Conservation (phyloP, 2,797 vertebrate genomes). For the Orestias chungarensis region DNA sequence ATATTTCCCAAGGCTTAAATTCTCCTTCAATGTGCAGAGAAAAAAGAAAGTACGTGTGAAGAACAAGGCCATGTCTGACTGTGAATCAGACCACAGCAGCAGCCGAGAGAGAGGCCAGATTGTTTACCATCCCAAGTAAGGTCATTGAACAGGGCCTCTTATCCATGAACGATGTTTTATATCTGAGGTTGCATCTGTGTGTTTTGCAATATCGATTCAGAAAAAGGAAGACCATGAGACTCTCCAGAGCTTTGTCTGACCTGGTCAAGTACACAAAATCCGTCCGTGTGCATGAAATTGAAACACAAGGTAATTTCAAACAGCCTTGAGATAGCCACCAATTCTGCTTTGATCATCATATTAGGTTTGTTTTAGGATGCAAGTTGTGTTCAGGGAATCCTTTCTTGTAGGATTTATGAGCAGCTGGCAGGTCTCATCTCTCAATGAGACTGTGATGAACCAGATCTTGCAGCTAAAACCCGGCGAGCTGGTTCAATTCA, state of each 20-base stretch:
- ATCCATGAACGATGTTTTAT: neutral
- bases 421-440: constrained; percentile 97
- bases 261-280: constrained; percentile 97
- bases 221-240: constrained; percentile 94
- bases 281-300: constrained; percentile 91
- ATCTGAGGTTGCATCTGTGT: neutral
- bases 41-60: constrained; percentile 87
- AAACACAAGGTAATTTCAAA: constrained; percentile 84
- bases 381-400: neutral
- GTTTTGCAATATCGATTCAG: constrained; percentile 61
- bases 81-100: constrained; percentile 82
- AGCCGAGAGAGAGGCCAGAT: constrained; percentile 73
- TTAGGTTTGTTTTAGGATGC: neutral
- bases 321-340: neutral
- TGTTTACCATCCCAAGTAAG: constrained; percentile 80
- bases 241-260: constrained; percentile 93
- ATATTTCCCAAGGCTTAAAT: neutral
- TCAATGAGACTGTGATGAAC: constrained; percentile 92
- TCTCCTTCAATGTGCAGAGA: constrained; percentile 65
- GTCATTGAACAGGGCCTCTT: neutral
- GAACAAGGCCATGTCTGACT: constrained; percentile 82
- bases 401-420: constrained; percentile 76
- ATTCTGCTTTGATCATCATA: neutral
- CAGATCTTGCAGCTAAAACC: constrained; percentile 93
- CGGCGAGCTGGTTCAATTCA: constrained; percentile 86